phyloP scores from a whole-genome alignment of 1,140 invertebrate species.

The Contarinia nasturtii region DNA sequence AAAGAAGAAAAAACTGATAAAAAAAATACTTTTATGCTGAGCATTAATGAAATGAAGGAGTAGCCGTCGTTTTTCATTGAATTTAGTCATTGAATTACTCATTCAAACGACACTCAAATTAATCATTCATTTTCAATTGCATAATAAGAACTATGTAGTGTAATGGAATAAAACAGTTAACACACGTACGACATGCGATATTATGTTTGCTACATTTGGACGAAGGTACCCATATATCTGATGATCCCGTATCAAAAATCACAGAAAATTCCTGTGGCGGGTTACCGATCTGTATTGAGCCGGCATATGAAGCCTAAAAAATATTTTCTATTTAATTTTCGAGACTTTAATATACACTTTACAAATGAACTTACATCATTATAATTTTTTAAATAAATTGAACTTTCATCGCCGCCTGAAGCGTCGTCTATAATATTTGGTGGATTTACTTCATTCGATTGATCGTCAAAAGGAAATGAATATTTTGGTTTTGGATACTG shows the following conservation, averaged over 20 bases:
- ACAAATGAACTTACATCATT: too few species aligned
- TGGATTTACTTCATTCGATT: too few species aligned
- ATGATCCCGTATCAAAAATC: slow-evolving; percentile 16
- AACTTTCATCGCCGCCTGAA: too few species aligned
- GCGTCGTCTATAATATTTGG: too few species aligned
- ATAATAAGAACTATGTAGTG: not conserved
- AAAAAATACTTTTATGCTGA: not conserved
- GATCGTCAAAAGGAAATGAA: too few species aligned
- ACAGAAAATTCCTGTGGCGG: slow-evolving; percentile 54
- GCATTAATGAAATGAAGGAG: not conserved
- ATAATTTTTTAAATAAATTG: too few species aligned
- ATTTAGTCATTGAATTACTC: not conserved
- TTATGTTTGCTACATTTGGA: slow-evolving; percentile 7
- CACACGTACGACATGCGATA: not conserved
- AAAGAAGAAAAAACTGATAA: not conserved
- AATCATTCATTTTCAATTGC: not conserved
- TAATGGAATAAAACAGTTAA: not conserved
- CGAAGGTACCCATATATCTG: slow-evolving; percentile 17
- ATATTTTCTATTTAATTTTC: too few species aligned
- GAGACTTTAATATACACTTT: too few species aligned
- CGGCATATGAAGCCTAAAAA: slow-evolving; percentile 84
- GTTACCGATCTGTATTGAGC: slow-evolving; percentile 74
- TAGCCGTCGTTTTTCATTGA: not conserved
- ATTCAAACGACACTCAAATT: not conserved
- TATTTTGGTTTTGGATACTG: too few species aligned